phyloP scores from a whole-genome alignment of 2,113 vertebrate species.

The Prionailurus bengalensis region DNA sequence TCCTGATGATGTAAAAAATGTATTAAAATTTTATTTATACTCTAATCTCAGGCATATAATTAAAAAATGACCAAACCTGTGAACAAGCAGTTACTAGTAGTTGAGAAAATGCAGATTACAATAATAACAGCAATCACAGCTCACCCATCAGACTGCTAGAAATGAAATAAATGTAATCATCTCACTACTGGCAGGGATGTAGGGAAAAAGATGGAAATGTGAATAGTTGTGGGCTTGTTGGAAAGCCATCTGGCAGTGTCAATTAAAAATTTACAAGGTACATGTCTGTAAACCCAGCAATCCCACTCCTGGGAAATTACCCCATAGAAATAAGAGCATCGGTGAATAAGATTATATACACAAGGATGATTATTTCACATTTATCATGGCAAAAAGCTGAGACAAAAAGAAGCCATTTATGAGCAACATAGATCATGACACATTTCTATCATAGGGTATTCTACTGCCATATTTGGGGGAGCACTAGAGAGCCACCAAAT shows the following conservation, averaged over 20 bases:
- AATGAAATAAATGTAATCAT: constrained; percentile 24
- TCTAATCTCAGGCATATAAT: not conserved
- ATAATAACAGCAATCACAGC: not conserved
- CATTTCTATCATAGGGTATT: not conserved
- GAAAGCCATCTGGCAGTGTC: constrained; percentile 42
- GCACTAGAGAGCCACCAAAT: not conserved
- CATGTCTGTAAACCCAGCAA: not conserved
- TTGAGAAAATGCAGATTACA: constrained; percentile 33
- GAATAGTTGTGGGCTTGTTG: constrained; percentile 13
- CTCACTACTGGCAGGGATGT: not conserved
- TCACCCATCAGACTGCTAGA: not conserved
- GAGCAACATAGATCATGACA: not conserved
- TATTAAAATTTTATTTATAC: not conserved
- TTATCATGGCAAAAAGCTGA: not conserved
- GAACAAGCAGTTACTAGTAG: not conserved
- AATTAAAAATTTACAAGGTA: constrained; percentile 66
- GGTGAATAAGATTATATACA: not conserved
- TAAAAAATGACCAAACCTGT: constrained; percentile 1
- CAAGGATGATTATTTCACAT: constrained; percentile 1
- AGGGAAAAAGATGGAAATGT: not conserved
- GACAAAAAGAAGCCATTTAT: not conserved
- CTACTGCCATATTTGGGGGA: not conserved
- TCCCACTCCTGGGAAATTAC: constrained; percentile 58
- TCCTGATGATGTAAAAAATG: not conserved
- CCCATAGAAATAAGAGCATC: constrained; percentile 44